phyloP scores from a whole-genome alignment of 2,888 invertebrate genomes.

The Diloba caeruleocephala region DNA sequence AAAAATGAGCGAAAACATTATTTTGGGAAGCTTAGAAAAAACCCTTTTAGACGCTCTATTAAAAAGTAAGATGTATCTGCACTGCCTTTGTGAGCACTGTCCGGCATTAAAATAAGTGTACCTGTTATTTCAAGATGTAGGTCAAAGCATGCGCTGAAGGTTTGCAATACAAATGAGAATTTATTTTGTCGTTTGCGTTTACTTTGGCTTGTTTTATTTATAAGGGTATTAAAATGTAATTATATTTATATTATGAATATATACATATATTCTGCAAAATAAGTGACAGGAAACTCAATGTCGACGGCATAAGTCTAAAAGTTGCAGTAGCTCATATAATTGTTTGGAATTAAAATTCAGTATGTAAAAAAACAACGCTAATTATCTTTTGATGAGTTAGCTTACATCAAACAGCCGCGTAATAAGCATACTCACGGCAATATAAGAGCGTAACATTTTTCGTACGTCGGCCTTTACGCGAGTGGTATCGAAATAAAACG shows the following conservation, averaged over 20 bases:
- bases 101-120: slow-evolving; percentile 52
- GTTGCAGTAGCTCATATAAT: background rate
- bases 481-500: slow-evolving; percentile 76
- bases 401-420: slow-evolving; percentile 41
- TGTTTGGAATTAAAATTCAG: slow-evolving; percentile 9
- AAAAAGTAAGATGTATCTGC: slow-evolving; percentile 69
- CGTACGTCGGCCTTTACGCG: slow-evolving; percentile 43
- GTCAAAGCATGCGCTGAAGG: slow-evolving; percentile 35
- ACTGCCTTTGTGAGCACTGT: slow-evolving; percentile 58
- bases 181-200: background rate
- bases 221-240: background rate
- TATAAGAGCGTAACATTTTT: slow-evolving; percentile 51
- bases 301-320: no score
- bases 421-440: slow-evolving; percentile 45
- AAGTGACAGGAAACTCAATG: no score
- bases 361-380: slow-evolving; percentile 23
- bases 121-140: slow-evolving; percentile 57
- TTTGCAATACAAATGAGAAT: slow-evolving; percentile 7
- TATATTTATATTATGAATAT: no score
- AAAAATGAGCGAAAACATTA: slow-evolving; percentile 66
- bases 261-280: no score
- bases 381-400: slow-evolving; percentile 37
- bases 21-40: slow-evolving; percentile 61
- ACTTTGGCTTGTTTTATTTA: background rate
- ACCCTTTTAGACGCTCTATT: slow-evolving; percentile 72